Evolutionary conservation across 2,888 invertebrate genomes (phyloP).

Genomic region (Clostera curtula): DNA sequence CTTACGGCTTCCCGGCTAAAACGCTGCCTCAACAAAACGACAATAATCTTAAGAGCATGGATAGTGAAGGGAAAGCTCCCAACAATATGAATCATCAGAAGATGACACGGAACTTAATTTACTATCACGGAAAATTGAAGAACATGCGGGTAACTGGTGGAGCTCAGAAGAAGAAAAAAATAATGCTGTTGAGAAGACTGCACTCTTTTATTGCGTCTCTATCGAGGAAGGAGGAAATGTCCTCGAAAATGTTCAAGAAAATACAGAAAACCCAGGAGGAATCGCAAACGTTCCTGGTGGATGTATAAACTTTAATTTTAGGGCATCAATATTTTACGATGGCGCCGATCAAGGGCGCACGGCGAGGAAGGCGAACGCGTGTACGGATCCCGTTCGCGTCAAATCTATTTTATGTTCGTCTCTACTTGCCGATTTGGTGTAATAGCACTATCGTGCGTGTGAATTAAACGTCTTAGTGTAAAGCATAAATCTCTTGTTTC

Average conservation of each 20-base stretch:
- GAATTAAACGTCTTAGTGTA: slow-evolving; percentile 66
- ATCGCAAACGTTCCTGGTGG: slow-evolving; percentile 48
- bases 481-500: slow-evolving; percentile 32
- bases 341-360: slow-evolving; percentile 26
- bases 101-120: slow-evolving; percentile 29
- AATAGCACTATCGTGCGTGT: slow-evolving; percentile 60
- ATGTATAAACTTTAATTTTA: slow-evolving; percentile 41
- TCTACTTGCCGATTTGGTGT: slow-evolving; percentile 49
- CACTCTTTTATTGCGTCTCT: slow-evolving; percentile 33
- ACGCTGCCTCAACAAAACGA: slow-evolving; percentile 19
- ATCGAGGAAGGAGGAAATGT: slow-evolving; percentile 25
- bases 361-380: slow-evolving; percentile 17
- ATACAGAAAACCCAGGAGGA: slow-evolving; percentile 42
- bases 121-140: slow-evolving; percentile 33
- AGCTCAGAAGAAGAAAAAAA: slow-evolving; percentile 32
- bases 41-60: slow-evolving; percentile 5
- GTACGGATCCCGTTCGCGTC: slow-evolving; percentile 25
- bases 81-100: slow-evolving; percentile 12
- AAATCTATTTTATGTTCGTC: slow-evolving; percentile 33
- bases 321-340: slow-evolving; percentile 31
- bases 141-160: slow-evolving; percentile 26
- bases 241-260: slow-evolving; percentile 42
- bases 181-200: slow-evolving; percentile 32
- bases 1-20: slow-evolving; percentile 29
- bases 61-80: slow-evolving; percentile 4